These are phyloP conservation scores for western clawed frog (Xenopus tropicalis) DNA, from an alignment of 2,113 vertebrate species.

Conservation along the genomic window UCB_Xtro_10.0 CM004447.2:123669001-123669500, in stretches of 20 bases:
- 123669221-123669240: conserved; percentile 15
- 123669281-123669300: not conserved
- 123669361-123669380: no score
- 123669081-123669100: conserved; percentile 10
- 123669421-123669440: no score
- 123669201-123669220: conserved; percentile 4
- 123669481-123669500: no score
- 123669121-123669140: conserved; percentile 24
- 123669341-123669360: not conserved
- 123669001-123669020: conserved; percentile 16
- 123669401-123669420: no score
- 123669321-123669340: not conserved
- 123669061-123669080: conserved; percentile 38
- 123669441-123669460: no score
- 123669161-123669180: conserved; percentile 16
- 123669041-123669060: conserved; percentile 10
- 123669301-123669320: not conserved
- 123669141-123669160: not conserved
- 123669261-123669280: not conserved
- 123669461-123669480: no score
- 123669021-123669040: conserved; percentile 20
- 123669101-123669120: conserved; percentile 9
- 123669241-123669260: conserved; percentile 19
- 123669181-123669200: conserved; percentile 33
- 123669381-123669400: not conserved